These are phyloP conservation scores for Thyatira batis DNA, from an alignment of 2,888 invertebrate species.

Conservation along the genomic window DNA sequence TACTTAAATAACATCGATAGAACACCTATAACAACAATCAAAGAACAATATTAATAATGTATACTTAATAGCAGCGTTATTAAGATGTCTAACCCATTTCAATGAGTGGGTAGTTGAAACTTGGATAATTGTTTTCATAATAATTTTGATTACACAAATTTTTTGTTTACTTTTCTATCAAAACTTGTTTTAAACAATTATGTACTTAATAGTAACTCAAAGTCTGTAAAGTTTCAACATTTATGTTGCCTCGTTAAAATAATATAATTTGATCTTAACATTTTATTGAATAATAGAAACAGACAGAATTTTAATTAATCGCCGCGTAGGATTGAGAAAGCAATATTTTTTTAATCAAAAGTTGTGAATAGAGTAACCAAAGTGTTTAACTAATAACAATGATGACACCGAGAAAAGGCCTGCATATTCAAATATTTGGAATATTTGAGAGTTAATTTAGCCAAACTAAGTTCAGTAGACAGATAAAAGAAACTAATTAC, in stretches of 20 bases:
- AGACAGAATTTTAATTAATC: background rate
- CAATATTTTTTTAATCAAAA: too few relatives aligned
- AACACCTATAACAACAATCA: too few relatives aligned
- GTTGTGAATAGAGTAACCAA: too few relatives aligned
- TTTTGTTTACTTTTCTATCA: slow-evolving; percentile 10
- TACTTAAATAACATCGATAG: too few relatives aligned
- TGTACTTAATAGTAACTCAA: background rate
- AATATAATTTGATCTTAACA: too few relatives aligned
- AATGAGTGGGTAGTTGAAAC: background rate
- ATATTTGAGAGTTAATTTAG: background rate
- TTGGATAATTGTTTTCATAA: background rate
- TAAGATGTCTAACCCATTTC: background rate
- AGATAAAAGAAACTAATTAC: slow-evolving; percentile 2
- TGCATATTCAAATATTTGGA: background rate
- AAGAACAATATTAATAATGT: too few relatives aligned
- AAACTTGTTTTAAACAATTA: slow-evolving; percentile 19
- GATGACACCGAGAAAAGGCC: background rate
- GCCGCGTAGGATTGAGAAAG: too few relatives aligned
- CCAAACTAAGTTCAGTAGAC: background rate
- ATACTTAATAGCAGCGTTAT: background rate
- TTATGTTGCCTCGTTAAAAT: background rate
- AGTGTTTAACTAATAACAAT: background rate
- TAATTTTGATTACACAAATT: background rate
- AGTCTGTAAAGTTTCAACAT: background rate
- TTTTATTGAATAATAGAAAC: too few relatives aligned